phyloP scores from a whole-genome alignment of 2,113 vertebrate species.

The Aptenodytes patagonicus region DNA sequence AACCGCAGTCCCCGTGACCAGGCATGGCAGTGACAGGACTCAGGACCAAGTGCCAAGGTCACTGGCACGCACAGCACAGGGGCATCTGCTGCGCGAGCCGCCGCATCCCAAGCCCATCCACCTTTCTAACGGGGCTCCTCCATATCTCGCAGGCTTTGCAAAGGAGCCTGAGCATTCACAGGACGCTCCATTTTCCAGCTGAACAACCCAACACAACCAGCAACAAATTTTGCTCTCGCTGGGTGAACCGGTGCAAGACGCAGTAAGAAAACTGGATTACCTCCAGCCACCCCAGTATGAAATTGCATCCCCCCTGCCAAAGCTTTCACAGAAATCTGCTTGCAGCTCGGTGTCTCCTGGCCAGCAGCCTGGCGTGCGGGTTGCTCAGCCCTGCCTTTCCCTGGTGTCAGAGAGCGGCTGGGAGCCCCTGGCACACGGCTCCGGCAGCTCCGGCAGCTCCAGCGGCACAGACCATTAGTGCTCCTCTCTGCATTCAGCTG shows the following conservation, averaged over 20 bases:
- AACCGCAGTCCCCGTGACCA: accelerated
- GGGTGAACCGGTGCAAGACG: accelerated
- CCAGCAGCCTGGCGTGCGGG: neutral
- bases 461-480: neutral
- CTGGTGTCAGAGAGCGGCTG: neutral
- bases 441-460: neutral
- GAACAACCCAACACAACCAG: neutral
- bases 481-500: neutral
- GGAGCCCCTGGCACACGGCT: neutral
- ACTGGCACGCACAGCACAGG: neutral
- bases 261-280: neutral
- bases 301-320: neutral
- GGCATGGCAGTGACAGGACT: neutral
- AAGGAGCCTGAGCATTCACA: neutral
- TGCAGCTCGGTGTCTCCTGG: neutral
- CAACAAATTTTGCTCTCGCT: neutral
- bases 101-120: neutral
- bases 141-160: neutral
- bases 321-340: neutral
- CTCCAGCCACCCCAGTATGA: neutral
- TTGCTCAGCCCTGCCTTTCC: neutral
- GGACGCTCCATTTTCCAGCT: neutral
- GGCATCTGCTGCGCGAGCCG: accelerated
- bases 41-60: neutral
- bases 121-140: neutral